Percentiles rank a stretch among this genome's conserved stretches.
phyloP scores from a whole-genome alignment of 2,888 invertebrate species.

The Parnassius smintheus region DNA sequence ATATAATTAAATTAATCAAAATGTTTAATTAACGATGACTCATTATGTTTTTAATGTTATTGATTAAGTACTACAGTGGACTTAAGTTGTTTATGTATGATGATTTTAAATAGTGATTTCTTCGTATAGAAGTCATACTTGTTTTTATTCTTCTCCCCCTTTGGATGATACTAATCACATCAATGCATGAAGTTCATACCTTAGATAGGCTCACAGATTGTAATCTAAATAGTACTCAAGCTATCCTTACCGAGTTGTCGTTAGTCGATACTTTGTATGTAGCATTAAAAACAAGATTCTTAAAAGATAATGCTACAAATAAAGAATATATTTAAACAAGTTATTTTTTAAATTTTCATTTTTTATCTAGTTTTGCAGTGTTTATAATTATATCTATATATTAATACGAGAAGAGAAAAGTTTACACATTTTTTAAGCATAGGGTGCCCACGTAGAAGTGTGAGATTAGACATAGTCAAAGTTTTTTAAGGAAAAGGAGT shows the following conservation, averaged over 20 bases:
- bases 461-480: no score
- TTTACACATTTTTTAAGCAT: no score
- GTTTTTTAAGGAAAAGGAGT: no score
- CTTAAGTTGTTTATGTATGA: constrained; percentile 9
- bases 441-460: no score
- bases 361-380: background rate
- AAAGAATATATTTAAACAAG: constrained; percentile 14
- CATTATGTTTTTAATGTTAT: background rate
- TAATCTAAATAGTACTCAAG: constrained; percentile 24
- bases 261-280: constrained; percentile 9
- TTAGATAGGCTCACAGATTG: constrained; percentile 25
- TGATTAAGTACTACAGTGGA: constrained; percentile 1
- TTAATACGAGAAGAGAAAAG: no score
- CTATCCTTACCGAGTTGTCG: constrained; percentile 22
- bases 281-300: constrained; percentile 10
- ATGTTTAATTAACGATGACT: background rate
- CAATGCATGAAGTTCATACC: constrained; percentile 23
- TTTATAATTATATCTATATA: no score
- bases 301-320: constrained; percentile 4
- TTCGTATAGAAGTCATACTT: constrained; percentile 7
- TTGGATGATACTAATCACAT: constrained; percentile 23
- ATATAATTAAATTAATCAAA: background rate
- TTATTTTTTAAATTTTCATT: constrained; percentile 4
- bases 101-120: constrained; percentile 16
- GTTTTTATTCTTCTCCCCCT: constrained; percentile 16